A percentile compares a stretch with the other conserved stretches of the same genome.
Evolutionary conservation across 2,113 vertebrate genomes (phyloP).

Genomic region (Odocoileus hemionus): DNA sequence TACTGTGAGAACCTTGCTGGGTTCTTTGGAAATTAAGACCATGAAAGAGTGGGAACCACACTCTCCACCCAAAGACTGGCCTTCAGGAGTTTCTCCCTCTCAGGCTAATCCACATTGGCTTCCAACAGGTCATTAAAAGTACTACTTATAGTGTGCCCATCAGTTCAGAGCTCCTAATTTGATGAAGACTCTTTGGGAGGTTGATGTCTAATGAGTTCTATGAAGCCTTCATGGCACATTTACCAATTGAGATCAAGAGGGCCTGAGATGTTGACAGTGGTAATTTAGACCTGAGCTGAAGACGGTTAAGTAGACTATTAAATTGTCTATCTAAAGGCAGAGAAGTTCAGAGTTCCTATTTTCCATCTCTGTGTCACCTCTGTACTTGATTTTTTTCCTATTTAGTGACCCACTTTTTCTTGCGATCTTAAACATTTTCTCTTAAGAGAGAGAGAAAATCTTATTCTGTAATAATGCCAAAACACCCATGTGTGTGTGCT

Average conservation of each 20-base stretch:
- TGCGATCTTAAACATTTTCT: constrained; percentile 47
- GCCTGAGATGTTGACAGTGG: constrained; percentile 4
- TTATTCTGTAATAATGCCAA: constrained; percentile 61
- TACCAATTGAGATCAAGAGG: not conserved
- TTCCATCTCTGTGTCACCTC: not conserved
- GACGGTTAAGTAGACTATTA: not conserved
- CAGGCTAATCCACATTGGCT: not conserved
- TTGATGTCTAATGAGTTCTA: not conserved
- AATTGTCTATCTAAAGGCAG: not conserved
- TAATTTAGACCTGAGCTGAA: not conserved
- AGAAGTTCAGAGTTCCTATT: not conserved
- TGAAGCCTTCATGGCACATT: not conserved
- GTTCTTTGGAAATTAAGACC: not conserved
- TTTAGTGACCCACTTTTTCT: constrained; percentile 55
- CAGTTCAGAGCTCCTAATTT: not conserved
- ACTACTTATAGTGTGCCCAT: not conserved
- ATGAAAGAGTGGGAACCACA: not conserved
- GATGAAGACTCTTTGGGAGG: not conserved
- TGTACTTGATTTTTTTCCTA: constrained; percentile 1
- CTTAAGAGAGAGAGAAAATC: constrained; percentile 3
- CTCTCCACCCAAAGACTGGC: not conserved
- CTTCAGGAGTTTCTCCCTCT: not conserved
- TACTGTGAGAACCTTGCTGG: not conserved
- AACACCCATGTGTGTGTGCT: not conserved
- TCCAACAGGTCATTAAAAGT: not conserved